Base-by-base conservation (phyloP, 2,888 invertebrate species). In the Myopa tessellatipennis region DNA sequence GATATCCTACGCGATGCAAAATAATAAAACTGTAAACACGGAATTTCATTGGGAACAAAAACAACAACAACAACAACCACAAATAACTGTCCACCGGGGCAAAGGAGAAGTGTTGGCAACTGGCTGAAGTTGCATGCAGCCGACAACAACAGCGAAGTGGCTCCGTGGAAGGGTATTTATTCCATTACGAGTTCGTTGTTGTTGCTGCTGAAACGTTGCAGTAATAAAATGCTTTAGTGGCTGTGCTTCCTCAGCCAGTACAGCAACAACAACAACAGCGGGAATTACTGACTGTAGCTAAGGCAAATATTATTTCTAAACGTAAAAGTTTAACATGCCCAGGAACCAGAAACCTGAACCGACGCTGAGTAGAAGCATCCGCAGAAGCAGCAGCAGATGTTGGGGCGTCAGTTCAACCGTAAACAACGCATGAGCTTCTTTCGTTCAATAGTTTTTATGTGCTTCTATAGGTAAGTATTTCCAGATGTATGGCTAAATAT, bases 41-140 rank as follows among this genome's bases (percentile, higher is more conserved):
- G 76, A 80, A 81, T 82, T 82, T 81, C 81, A 82, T 82, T 80
- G 81, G 79, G 76, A 82, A 77, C 76, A 78, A 72, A 58, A 69
- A 50, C 68, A 63, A 63, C 65, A 67, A 40, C 58, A 8, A 8
- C 74, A 18, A 38, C 58, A 58, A 18, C 68, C 55, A 34, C 69
- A 50, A 65, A 16, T 34, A 14, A 38, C 38, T 60, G 69, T 75
- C 75, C 68, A 69, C 58, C 69, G 10, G 60, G 69, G 34, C 69
- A 16, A 60, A n/a, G 45, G 36, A 60, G 38, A 75, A 60, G 75
- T 69, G 40, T 60, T 65, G 52, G 34, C 74, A 65, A 52, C 65
- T 65, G 52, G 6, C 7, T 70, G 18, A 70, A 55, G 73, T 63
- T 45, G 61, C 70, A 36, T 18, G 26, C 55, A 16, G 14, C 40